Conservation (phyloP, 2,113 vertebrate species). For the Aldabrachelys gigantea region DNA sequence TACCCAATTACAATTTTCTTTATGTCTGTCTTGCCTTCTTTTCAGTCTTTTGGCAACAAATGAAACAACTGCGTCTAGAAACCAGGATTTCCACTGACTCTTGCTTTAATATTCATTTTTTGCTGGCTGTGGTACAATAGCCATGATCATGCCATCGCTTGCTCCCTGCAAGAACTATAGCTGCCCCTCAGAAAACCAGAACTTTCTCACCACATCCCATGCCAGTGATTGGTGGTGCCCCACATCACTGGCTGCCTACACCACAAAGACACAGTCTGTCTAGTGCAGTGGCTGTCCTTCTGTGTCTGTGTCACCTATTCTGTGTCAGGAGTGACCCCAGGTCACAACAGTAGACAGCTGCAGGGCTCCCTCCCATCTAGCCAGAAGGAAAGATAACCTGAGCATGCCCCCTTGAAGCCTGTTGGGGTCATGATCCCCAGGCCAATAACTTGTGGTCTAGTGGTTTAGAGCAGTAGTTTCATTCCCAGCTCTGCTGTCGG, state of each 20-base stretch:
- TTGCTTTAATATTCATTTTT: not conserved
- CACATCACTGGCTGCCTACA: not conserved
- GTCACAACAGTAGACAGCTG: not conserved
- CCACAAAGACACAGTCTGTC: not conserved
- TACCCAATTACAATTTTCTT: slow-evolving; percentile 18
- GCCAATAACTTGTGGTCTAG: not conserved
- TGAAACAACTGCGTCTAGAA: slow-evolving; percentile 16
- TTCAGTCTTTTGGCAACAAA: slow-evolving; percentile 8
- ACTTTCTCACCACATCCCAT: accelerated
- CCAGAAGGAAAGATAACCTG: not conserved
- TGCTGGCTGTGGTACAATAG: not conserved
- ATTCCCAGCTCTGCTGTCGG: not conserved
- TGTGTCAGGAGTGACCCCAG: not conserved
- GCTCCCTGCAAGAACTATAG: not conserved
- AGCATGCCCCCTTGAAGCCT: not conserved
- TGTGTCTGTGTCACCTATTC: no score
- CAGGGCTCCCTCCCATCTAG: not conserved
- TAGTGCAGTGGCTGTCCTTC: not conserved
- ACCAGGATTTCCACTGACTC: not conserved
- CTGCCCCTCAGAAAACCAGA: not conserved
- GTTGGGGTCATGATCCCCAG: no score
- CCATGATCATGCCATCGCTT: not conserved
- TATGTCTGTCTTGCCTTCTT: slow-evolving; percentile 1
- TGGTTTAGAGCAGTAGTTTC: not conserved
- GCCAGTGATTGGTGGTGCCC: not conserved